A percentile compares a stretch with the other conserved stretches of the same genome.
These are phyloP conservation scores for Dryococelus australis DNA, from an alignment of 2,888 invertebrate genomes.

Conservation along the genomic window DNA sequence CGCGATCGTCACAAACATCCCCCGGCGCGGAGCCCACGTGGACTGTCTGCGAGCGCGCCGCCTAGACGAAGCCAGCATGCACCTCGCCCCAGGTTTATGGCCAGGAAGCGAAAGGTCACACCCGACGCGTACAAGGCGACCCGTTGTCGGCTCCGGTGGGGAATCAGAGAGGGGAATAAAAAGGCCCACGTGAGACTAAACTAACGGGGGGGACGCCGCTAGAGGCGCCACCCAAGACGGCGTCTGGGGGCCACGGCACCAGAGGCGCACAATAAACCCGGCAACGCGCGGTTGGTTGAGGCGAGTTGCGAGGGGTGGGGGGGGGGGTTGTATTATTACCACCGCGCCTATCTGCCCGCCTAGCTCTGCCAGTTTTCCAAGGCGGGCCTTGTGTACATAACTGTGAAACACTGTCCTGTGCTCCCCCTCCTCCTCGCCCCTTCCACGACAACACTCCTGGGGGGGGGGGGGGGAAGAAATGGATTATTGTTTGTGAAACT, in stretches of 20 bases:
- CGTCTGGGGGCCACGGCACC: neutral
- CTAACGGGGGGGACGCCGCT: neutral
- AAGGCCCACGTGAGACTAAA: neutral
- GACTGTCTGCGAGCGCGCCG: neutral
- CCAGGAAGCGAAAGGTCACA: constrained; percentile 16
- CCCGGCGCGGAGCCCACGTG: neutral
- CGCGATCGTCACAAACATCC: too few relatives aligned
- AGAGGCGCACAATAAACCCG: neutral
- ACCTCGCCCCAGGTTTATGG: neutral
- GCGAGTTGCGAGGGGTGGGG: neutral
- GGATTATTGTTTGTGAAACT: neutral
- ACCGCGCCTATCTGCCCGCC: neutral
- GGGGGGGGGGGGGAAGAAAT: neutral
- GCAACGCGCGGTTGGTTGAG: neutral
- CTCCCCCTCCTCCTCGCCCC: neutral
- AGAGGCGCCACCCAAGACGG: neutral
- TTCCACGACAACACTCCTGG: neutral
- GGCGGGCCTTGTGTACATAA: neutral
- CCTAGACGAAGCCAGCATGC: too few relatives aligned
- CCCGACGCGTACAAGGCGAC: neutral
- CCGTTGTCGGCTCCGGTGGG: neutral
- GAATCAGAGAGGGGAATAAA: neutral
- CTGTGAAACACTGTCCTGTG: neutral
- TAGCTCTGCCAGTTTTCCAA: neutral
- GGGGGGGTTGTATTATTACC: neutral